A percentile compares a stretch with the other conserved stretches of the same genome.
phyloP scores from a whole-genome alignment of 2,797 vertebrate species.

The Dendrocincla fuliginosa region DNA sequence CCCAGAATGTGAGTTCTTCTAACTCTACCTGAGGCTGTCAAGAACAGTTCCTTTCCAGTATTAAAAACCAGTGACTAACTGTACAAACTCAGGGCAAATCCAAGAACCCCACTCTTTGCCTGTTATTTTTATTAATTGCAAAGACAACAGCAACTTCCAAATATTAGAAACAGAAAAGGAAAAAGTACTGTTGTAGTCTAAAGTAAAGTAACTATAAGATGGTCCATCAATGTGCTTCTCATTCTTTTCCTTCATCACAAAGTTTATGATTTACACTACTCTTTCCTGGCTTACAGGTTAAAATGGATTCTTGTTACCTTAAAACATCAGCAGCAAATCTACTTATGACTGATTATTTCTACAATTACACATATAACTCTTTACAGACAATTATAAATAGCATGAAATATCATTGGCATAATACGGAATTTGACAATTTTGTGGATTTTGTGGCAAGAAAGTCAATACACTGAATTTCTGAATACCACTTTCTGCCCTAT shows the following conservation, averaged over 20 bases:
- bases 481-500: background rate
- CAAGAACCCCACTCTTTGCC: background rate
- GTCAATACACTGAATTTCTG: background rate
- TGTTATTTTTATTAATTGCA: background rate
- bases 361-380: background rate
- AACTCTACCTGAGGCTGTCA: background rate
- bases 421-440: background rate
- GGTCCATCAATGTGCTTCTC: background rate
- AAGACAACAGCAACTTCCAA: background rate
- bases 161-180: background rate
- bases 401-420: background rate
- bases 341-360: background rate
- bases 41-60: background rate
- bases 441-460: background rate
- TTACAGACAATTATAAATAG: background rate
- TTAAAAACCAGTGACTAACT: background rate
- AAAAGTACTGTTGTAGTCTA: background rate
- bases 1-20: background rate
- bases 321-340: background rate
- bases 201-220: background rate
- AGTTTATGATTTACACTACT: background rate
- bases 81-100: background rate
- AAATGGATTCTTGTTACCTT: background rate
- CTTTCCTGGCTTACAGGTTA: background rate
- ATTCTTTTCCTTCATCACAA: background rate